Evolutionary conservation across 2,113 vertebrate species (phyloP), one percentile per base, ranked within the genome.

Genomic region (Motacilla tschutschensis): DNA sequence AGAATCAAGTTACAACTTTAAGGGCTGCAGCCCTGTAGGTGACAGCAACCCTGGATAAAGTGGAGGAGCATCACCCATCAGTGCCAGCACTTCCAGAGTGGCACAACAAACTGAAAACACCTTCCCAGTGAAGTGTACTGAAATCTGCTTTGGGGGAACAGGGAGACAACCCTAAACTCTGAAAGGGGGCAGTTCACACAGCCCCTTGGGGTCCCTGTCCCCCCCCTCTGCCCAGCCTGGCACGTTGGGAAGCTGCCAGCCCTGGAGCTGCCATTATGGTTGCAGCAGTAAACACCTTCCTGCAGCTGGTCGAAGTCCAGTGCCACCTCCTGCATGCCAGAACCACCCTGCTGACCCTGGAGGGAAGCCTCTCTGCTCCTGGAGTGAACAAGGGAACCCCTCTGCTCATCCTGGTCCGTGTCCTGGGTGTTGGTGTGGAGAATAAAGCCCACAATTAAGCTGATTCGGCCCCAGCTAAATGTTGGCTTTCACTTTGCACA

Each of bases 251-350:
- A 74, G 47, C 22, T 20, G 83, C 43, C 9, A 60, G 71, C 41
- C 58, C 21, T 10, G 53, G 28, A 81, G 60, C 75, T 74, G 79
- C 47, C 3, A 3, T 48, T 79, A 13, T 12, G 29, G 46, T 2
- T 15, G 79, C 15, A 9, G 63, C 77, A 67, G 29, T 46, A 85
- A 92, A 90, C 76, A 85, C 87, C 80, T 85, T 46, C 58, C 58
- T 2, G 7, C 1, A 2, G 38, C 72, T 92, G 87, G 22, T 6
- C 67, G 6, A 50, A 75, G 48, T 55, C 82, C 83, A 89, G 50
- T 12, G 36, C 62, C 50, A n/a, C 63, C 15, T 79, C 67, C 83
- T 38, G 35, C 7, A 8, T 66, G 63, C 63, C 5, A 10, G 15
- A 44, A 17, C 62, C 40, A 54, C 67, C 35, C 66, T 50, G 58